Percentiles rank a stretch among this genome's conserved stretches.
Conservation (phyloP, 2,797 vertebrate genomes). For the Alosa sapidissima region DNA sequence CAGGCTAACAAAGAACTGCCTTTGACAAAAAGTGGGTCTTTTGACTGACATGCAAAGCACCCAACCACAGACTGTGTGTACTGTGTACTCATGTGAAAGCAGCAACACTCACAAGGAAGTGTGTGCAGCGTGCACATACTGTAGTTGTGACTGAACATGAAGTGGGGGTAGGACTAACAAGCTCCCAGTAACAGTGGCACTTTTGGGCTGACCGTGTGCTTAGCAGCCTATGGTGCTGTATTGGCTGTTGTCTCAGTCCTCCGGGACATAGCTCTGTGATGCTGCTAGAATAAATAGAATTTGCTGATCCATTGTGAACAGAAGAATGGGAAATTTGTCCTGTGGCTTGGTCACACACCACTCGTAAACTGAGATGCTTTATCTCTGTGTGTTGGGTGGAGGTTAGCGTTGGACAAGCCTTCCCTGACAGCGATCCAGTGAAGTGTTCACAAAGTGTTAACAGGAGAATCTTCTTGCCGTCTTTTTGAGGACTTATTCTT, state of each 20-base stretch:
- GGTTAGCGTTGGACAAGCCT: not conserved
- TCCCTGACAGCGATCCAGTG: not conserved
- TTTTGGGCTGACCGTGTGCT: not conserved
- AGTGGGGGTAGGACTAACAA: not conserved
- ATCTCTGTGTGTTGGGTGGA: not conserved
- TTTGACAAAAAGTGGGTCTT: not conserved
- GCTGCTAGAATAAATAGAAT: not conserved
- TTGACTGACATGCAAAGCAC: not conserved
- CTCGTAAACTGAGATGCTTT: conserved; percentile 13
- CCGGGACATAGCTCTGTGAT: not conserved
- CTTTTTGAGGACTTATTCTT: not conserved
- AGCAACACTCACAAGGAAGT: not conserved
- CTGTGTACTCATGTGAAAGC: not conserved
- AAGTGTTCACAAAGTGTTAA: not conserved
- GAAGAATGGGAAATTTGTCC: conserved; percentile 19
- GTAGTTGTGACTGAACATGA: not conserved
- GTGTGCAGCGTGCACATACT: conserved; percentile 3
- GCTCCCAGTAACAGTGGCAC: not conserved
- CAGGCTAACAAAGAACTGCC: not conserved
- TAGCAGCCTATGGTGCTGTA: not conserved
- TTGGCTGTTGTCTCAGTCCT: not conserved
- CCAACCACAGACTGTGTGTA: not conserved
- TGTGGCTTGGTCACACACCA: conserved; percentile 2
- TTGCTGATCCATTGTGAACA: conserved; percentile 14
- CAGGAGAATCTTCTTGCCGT: not conserved